Conservation (phyloP, 2,888 invertebrate genomes). For the Rhamphomyia laevipes region DNA sequence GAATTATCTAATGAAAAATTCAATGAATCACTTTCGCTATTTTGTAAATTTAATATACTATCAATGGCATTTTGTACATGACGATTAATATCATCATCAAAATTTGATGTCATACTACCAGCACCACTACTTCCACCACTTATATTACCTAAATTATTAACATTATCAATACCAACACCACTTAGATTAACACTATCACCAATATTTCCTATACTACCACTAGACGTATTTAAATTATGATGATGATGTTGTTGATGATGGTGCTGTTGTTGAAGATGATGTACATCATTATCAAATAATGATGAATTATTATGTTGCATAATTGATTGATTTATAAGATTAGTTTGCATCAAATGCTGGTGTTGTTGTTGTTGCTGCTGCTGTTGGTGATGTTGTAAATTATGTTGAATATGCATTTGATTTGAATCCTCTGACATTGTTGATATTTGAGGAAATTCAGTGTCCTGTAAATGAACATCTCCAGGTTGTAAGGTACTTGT, state of each 20-base stretch:
- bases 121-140: slow-evolving; percentile 14
- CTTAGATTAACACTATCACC: too few species aligned
- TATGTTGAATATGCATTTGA: slow-evolving; percentile 19
- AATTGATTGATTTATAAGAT: slow-evolving; percentile 1
- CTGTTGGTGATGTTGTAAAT: slow-evolving; percentile 22
- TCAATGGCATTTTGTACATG: slow-evolving; percentile 73
- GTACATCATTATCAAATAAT: too few species aligned
- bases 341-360: slow-evolving; percentile 7
- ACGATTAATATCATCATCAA: slow-evolving; percentile 56
- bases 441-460: background rate
- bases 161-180: slow-evolving; percentile 14
- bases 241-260: slow-evolving; percentile 22
- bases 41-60: slow-evolving; percentile 61
- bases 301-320: too few species aligned
- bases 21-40: slow-evolving; percentile 37
- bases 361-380: slow-evolving; percentile 19
- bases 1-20: slow-evolving; percentile 33
- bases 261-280: slow-evolving; percentile 7
- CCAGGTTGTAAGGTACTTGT: too few species aligned
- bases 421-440: slow-evolving; percentile 5
- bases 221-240: slow-evolving; percentile 12
- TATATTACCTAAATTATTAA: slow-evolving; percentile 15
- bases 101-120: slow-evolving; percentile 25
- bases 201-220: too few species aligned
- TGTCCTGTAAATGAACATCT: background rate